These are phyloP conservation scores for Elmis aenea DNA, from an alignment of 2,888 invertebrate species.

Conservation along the genomic window DNA sequence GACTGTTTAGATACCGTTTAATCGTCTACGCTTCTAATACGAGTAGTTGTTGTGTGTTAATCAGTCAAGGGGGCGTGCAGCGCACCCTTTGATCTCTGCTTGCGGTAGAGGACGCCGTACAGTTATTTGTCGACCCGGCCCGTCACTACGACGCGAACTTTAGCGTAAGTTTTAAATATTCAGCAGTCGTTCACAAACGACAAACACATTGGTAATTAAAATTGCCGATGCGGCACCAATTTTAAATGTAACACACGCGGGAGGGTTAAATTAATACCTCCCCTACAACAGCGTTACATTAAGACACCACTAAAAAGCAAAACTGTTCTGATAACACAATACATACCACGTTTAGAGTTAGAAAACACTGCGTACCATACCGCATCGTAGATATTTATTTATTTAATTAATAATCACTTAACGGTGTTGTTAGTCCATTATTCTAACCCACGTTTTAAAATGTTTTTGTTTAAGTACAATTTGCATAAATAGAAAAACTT, in stretches of 20 bases:
- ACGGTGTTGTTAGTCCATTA: no score
- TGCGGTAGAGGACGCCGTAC: constrained; percentile 20
- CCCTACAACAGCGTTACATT: no score
- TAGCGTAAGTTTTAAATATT: constrained; percentile 42
- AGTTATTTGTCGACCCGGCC: constrained; percentile 30
- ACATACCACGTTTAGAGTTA: no score
- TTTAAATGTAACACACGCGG: constrained; percentile 19
- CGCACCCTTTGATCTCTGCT: constrained; percentile 37
- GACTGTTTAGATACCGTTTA: constrained; percentile 33
- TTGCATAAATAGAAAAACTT: no score
- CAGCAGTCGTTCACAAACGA: constrained; percentile 30
- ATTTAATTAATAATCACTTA: no score
- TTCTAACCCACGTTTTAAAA: no score
- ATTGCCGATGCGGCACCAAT: constrained; percentile 27
- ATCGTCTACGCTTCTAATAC: constrained; percentile 30
- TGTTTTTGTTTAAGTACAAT: no score
- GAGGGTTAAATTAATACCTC: no score
- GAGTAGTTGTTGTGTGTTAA: constrained; percentile 35
- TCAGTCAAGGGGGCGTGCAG: constrained; percentile 32
- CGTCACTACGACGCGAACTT: constrained; percentile 28
- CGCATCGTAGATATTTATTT: no score
- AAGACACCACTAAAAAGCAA: no score
- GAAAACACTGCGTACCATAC: no score
- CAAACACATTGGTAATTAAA: constrained; percentile 41
- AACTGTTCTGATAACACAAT: no score